Conservation (phyloP, 2,797 vertebrate species). For the Apogon hyalosoma region DNA sequence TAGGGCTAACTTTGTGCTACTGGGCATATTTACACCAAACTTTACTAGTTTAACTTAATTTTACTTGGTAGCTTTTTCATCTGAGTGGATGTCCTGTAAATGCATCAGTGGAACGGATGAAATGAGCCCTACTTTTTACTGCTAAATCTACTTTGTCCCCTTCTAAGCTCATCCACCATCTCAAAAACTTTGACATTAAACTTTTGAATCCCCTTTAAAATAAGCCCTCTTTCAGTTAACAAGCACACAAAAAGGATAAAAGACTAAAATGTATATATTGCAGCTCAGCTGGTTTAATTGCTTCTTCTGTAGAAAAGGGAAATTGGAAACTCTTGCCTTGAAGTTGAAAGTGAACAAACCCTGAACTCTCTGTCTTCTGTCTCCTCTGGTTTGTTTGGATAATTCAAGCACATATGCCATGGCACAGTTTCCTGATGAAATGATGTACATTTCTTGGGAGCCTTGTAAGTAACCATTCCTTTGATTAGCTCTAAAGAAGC, state of each 20-base stretch:
- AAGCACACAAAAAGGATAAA: neutral
- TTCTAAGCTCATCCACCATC: neutral
- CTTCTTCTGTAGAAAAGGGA: neutral
- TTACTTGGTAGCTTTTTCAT: no score
- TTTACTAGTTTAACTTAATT: no score
- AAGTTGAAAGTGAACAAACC: neutral
- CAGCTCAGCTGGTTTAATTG: constrained; percentile 13
- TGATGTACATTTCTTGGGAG: constrained; percentile 30
- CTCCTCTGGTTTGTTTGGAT: constrained; percentile 21
- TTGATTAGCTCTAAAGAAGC: constrained; percentile 45
- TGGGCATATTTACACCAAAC: no score
- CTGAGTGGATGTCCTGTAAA: neutral
- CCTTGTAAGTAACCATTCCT: constrained; percentile 24
- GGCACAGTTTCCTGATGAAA: constrained; percentile 39
- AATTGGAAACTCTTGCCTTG: neutral
- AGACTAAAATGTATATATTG: neutral
- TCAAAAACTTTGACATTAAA: neutral
- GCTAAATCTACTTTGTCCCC: neutral
- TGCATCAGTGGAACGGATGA: neutral
- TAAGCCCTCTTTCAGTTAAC: neutral
- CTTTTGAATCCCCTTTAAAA: neutral
- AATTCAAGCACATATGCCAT: constrained; percentile 6
- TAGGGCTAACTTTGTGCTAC: no score
- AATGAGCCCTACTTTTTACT: neutral
- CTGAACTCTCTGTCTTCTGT: neutral